These are phyloP conservation scores for Darwinula stevensoni DNA, from an alignment of 2,888 invertebrate genomes.

Conservation along the genomic window DNA sequence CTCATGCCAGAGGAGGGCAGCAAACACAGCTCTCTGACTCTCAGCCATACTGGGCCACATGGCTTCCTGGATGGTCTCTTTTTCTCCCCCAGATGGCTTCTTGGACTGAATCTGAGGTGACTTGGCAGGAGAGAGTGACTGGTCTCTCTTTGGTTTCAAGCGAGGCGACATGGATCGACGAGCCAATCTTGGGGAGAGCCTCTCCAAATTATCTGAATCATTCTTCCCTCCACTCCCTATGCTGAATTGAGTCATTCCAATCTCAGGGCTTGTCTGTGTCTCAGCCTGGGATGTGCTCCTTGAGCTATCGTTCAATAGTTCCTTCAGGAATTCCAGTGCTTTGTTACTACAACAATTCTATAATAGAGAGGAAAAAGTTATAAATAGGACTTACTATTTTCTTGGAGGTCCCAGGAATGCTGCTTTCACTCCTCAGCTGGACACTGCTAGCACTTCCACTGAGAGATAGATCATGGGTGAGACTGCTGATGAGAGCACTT, in stretches of 20 bases:
- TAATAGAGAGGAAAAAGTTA: too few relatives aligned
- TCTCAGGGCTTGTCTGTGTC: too few relatives aligned
- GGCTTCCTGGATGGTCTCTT: constrained; percentile 48
- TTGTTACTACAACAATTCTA: too few relatives aligned
- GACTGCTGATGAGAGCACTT: constrained; percentile 27
- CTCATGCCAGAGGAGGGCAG: constrained; percentile 89
- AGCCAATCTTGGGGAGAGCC: too few relatives aligned
- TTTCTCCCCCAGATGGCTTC: constrained; percentile 14
- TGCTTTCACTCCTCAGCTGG: constrained; percentile 11
- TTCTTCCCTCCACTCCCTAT: too few relatives aligned
- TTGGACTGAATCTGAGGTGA: constrained; percentile 10
- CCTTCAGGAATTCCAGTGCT: too few relatives aligned
- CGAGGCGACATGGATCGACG: constrained; percentile 18
- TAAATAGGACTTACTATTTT: too few relatives aligned
- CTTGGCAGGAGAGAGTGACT: constrained; percentile 15
- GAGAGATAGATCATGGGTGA: constrained; percentile 27
- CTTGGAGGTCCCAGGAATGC: too few relatives aligned
- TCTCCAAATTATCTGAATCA: too few relatives aligned
- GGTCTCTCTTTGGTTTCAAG: constrained; percentile 15
- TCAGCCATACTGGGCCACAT: constrained; percentile 75
- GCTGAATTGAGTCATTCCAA: too few relatives aligned
- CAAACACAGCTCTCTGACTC: constrained; percentile 73
- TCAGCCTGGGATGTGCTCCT: too few relatives aligned
- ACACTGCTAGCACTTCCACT: constrained; percentile 12
- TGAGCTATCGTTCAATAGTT: too few relatives aligned